Evolutionary conservation across 2,797 vertebrate species (phyloP), one percentile per base, ranked within the genome.

Genomic region (Coracias cyanogaster): DNA sequence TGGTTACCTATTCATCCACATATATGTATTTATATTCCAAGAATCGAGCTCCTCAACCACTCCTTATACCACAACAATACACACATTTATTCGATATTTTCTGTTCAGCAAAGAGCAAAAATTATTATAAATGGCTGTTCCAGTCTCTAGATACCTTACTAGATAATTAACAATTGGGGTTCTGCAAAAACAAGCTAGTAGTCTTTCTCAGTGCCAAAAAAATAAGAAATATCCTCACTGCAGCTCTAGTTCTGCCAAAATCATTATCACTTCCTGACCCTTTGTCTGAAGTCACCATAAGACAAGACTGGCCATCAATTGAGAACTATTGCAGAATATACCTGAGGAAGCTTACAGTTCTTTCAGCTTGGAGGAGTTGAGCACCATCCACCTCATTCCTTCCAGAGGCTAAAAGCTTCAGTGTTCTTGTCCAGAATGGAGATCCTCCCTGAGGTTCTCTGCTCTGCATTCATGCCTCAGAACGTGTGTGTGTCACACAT

Each of bases 1-100:
- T 0, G 0, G 20, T 84, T 22, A 35, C 28, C 9, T 60, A 24
- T 71, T 19, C 31, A 37, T 86, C 31, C 33, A 52, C 14, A 43
- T 22, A 57, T 37, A 11, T 12, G 20, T 46, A 69, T 60, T 71
- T 77, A 17, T 78, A 81, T n/a, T 20, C 16, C 37, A 52, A 35
- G 13, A 90, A 57, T 1, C 0, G 6, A 81, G 18, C 7, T 86
- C 10, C 79, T 86, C 46, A 43, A 29, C 21, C 7, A 55, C 15
- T 69, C 28, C 46, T 86, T 79, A 82, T 87, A 24, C 22, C 28
- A 55, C 58, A 67, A 67, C 48, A 92, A 22, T 35, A 13, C 16
- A 65, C 8, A 52, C 1, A 13, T 61, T 86, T 85, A 73, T 66
- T 79, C 45, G n/a, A 22, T 64, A 64, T 82, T 71, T 87, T 73